Base-by-base conservation (phyloP, 2,113 vertebrate genomes). In the Electrona antarctica region DNA sequence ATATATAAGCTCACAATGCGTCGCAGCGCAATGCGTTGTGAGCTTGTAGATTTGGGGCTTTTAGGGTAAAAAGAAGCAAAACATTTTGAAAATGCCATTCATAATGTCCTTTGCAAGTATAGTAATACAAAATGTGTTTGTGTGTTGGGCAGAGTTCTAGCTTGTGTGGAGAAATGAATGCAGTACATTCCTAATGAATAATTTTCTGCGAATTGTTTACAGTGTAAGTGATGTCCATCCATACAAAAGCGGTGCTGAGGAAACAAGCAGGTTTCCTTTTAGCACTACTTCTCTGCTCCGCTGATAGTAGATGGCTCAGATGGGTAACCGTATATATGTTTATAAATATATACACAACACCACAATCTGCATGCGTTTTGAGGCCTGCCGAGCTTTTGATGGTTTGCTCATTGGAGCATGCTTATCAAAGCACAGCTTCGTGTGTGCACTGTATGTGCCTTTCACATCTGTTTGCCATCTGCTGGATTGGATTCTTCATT, bases 361-460 rank as follows among this genome's bases (percentile, higher is more conserved):
- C 66, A 71, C 52, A 60, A 58, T 66, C 71, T 59, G 10, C 33
- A 61, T 71, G 56, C 68, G 71, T 33, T 57, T 41, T 41, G 5
- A 3, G 33, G 5, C 33, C 3, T 41, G 29, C 74, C 69, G 61
- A 76, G 60, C 63, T 77, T 90, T 77, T 80, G 28, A 15, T 69
- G 64, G 3, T 66, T 77, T 71, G 76, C 71, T 71, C 49, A 67
- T 75, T 71, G 67, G 51, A 64, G 76, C 81, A 73, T 76, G 15
- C 61, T 79, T 73, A 65, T 60, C 66, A 71, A 71, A 74, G 70
- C 67, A 15, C 60, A 66, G 75, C 8, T 71, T 70, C 8, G 33
- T 41, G 33, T 6, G 33, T 41, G 33, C 5, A 41, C 33, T 41
- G 29, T 59, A 59, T 67, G 88, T 89, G 88, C 86, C 86, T 89